Base-by-base conservation (phyloP, 2,113 vertebrate species). In the Agelaius phoeniceus region DNA sequence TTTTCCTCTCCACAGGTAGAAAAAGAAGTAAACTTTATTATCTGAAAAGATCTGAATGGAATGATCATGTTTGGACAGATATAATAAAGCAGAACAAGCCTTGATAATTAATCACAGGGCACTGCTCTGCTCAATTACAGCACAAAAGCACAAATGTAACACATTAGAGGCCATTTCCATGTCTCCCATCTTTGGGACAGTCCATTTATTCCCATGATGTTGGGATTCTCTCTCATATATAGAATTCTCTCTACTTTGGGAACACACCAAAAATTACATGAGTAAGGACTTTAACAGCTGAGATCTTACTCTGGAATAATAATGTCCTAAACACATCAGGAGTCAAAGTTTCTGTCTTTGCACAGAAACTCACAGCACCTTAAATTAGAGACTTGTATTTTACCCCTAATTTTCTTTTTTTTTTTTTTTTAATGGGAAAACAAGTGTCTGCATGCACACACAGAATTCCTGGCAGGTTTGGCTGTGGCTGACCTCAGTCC, bases 401-500 rank as follows among this genome's bases (percentile, higher is more conserved):
- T 57, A 30, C 4, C 55, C 5, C 16, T 19, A 2, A 37, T 37
- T 21, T 26, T 41, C 14, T 54, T 33, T 24, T 7, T 11, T 21
- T 37, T 15, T 21, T 21, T 18, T 33, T 17, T 46, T 31, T 71
- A 57, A 73, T 69, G 65, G 39, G 33, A 28, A 63, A 84, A 49
- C 94, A 92, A 89, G 94, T 44, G 73, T 49, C 76, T 94, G 81
- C 94, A 55, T 3, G 80, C 61, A 63, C 76, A 78, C 15, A 8
- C 4, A 24, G 17, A 57, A n/a, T 18, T 39, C 46, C 19, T 43
- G 16, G 21, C 27, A 15, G 24, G 62, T 78, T 28, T 89, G 84
- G 62, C 62, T 84, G 76, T n/a, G 80, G 92, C 76, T 94, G 87
- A 84, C 57, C 94, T 89, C 93, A 74, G 87, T 4, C 86, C 87